These are phyloP conservation scores for Eulemur rubriventer DNA, from an alignment of 2,797 vertebrate genomes.

Conservation along the genomic window DNA sequence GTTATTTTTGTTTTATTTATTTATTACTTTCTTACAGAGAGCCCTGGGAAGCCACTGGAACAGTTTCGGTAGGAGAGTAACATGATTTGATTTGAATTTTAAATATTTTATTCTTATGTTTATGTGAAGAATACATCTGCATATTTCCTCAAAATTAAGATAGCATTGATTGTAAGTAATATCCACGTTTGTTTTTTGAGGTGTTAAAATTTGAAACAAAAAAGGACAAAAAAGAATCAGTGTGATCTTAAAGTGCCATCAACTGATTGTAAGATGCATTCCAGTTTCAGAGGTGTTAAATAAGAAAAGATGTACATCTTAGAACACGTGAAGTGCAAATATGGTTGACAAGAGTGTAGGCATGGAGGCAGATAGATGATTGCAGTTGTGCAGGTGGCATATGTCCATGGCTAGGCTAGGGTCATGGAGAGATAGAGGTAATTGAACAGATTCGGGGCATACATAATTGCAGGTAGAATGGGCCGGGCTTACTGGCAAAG, in stretches of 20 bases:
- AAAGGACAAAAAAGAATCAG: neutral
- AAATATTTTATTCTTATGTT: neutral
- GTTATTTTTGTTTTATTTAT: neutral
- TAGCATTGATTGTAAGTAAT: constrained; percentile 2
- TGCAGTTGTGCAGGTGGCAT: fast-evolving
- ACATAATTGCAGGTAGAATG: neutral
- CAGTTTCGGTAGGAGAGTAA: neutral
- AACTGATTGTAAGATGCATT: constrained; percentile 3
- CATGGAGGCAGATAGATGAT: fast-evolving
- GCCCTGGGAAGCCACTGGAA: neutral
- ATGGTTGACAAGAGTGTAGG: too few species aligned
- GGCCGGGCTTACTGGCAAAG: neutral
- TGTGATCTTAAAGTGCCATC: constrained; percentile 3
- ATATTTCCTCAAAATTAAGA: neutral
- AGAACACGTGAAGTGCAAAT: neutral
- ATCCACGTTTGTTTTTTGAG: constrained; percentile 33
- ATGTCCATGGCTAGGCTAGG: fast-evolving
- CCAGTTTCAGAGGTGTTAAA: neutral
- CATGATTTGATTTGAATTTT: neutral
- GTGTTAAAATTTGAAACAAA: constrained; percentile 28
- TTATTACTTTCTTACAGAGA: neutral
- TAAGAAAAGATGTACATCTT: neutral
- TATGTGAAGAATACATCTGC: neutral
- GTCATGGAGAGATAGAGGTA: fast-evolving
- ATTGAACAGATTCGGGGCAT: fast-evolving